Evolutionary conservation across 1,140 invertebrate genomes (phyloP).

Genomic region (Magallana angulata): DNA sequence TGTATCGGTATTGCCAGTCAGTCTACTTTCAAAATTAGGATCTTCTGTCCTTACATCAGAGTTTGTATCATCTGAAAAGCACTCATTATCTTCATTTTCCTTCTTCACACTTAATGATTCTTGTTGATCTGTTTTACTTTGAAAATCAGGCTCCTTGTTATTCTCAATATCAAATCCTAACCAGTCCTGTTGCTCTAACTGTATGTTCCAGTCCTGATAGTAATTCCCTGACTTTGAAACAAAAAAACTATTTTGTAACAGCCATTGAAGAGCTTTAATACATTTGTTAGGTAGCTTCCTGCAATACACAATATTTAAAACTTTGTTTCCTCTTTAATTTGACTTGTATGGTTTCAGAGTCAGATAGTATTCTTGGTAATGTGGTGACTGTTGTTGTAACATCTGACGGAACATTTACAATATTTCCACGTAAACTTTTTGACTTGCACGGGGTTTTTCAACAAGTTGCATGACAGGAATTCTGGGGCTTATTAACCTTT

Average conservation of each 20-base stretch:
- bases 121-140: not conserved
- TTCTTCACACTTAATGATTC: too few relatives aligned
- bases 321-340: conserved; percentile 44
- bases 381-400: conserved; percentile 35
- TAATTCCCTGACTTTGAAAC: conserved; percentile 34
- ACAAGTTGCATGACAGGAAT: conserved; percentile 61
- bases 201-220: conserved; percentile 27
- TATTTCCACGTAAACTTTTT: conserved; percentile 52
- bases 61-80: not conserved
- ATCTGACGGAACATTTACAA: conserved; percentile 58
- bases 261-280: conserved; percentile 33
- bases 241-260: conserved; percentile 47
- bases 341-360: too few relatives aligned
- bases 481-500: conserved; percentile 45
- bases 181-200: not conserved
- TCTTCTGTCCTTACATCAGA: not conserved
- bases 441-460: conserved; percentile 50
- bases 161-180: not conserved
- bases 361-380: conserved; percentile 40
- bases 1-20: conserved; percentile 41
- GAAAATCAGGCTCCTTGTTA: too few relatives aligned
- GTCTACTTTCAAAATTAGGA: not conserved
- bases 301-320: conserved; percentile 19
- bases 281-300: conserved; percentile 44
- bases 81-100: not conserved